Conservation (phyloP, 1,140 invertebrate species). For the Drosophila obscura region DNA sequence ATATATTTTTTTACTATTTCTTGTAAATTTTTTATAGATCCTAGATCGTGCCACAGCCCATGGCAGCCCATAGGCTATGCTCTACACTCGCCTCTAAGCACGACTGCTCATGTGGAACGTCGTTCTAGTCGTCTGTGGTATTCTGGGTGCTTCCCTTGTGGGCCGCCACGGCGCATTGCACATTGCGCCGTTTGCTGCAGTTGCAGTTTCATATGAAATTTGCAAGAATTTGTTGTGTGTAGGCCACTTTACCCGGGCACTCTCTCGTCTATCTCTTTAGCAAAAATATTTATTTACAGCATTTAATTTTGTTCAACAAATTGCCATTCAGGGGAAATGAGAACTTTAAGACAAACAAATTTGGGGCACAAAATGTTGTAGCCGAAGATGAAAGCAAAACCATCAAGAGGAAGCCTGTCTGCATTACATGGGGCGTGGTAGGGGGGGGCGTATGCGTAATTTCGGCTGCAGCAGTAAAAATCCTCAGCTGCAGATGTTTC, state of each 20-base stretch:
- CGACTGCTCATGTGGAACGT: slow-evolving; percentile 40
- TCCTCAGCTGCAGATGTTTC: slow-evolving; percentile 75
- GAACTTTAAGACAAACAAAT: slow-evolving; percentile 33
- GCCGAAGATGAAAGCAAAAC: slow-evolving; percentile 44
- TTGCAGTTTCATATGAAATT: slow-evolving; percentile 50
- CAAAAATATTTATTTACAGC: slow-evolving; percentile 51
- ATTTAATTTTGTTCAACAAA: slow-evolving; percentile 70
- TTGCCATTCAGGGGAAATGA: slow-evolving; percentile 34
- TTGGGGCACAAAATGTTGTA: slow-evolving; percentile 27
- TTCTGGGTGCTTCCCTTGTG: slow-evolving; percentile 4
- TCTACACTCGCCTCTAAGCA: slow-evolving; percentile 9
- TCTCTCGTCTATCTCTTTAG: slow-evolving; percentile 31
- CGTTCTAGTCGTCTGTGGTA: slow-evolving; percentile 28
- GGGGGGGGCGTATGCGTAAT: slow-evolving; percentile 65
- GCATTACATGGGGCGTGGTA: slow-evolving; percentile 25
- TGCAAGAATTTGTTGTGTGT: slow-evolving; percentile 64
- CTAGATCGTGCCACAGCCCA: not conserved
- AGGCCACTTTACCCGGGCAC: not conserved
- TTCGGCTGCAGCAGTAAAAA: slow-evolving; percentile 78
- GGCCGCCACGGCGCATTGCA: slow-evolving; percentile 40
- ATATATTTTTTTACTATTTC: too few relatives aligned
- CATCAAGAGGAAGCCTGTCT: slow-evolving; percentile 56
- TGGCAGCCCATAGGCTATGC: not conserved
- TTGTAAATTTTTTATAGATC: too few relatives aligned
- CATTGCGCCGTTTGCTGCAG: slow-evolving; percentile 48